Conservation (phyloP, 2,797 vertebrate species). For the Hippopotamyrus pictus region DNA sequence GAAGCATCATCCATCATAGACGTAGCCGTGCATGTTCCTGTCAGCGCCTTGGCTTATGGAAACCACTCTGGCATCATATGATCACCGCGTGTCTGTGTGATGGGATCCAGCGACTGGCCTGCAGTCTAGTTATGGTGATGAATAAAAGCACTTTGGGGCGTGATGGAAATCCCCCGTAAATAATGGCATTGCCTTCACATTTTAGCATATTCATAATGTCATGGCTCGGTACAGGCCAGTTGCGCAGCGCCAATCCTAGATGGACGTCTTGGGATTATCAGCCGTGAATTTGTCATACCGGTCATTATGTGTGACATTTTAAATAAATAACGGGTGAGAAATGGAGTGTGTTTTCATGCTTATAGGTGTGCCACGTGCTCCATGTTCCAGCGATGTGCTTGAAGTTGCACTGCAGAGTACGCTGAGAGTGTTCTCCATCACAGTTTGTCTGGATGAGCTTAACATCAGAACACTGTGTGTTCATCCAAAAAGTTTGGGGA, state of each 20-base stretch:
- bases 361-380: background rate
- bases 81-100: background rate
- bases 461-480: background rate
- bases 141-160: background rate
- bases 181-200: background rate
- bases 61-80: background rate
- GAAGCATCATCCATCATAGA: background rate
- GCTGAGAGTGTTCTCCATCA: background rate
- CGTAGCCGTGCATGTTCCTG: background rate
- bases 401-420: background rate
- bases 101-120: background rate
- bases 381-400: background rate
- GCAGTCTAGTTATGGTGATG: background rate
- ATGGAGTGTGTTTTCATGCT: background rate
- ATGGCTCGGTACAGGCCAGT: background rate
- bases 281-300: background rate
- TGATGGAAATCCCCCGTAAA: background rate
- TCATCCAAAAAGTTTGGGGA: background rate
- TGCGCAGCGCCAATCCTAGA: background rate
- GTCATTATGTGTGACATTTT: background rate
- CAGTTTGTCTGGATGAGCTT: background rate
- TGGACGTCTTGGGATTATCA: background rate
- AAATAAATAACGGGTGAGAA: background rate
- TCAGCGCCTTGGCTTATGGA: background rate
- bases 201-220: background rate